A percentile compares a stretch with the other conserved stretches of the same genome.
phyloP scores from a whole-genome alignment of 2,888 invertebrate species.

The Agonopterix subpropinquella region DNA sequence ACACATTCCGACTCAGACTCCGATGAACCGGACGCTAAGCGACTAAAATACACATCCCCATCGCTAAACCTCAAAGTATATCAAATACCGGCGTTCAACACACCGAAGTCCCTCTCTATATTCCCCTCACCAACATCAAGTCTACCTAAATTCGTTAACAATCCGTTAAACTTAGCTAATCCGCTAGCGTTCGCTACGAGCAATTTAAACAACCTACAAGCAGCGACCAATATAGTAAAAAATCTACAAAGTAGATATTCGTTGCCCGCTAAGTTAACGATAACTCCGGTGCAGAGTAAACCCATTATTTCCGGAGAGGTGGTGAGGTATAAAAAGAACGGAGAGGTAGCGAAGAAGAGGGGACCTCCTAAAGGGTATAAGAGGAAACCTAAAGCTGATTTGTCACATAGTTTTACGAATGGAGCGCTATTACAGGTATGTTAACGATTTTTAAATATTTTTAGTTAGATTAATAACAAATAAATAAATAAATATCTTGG shows the following conservation, averaged over 20 bases:
- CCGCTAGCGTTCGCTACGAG: slow-evolving; percentile 45
- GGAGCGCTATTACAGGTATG: slow-evolving; percentile 45
- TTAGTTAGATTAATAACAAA: no score
- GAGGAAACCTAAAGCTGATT: slow-evolving; percentile 53
- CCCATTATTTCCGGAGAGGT: slow-evolving; percentile 37
- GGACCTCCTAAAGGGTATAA: slow-evolving; percentile 67
- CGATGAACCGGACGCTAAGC: slow-evolving; percentile 54
- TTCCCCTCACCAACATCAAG: slow-evolving; percentile 36
- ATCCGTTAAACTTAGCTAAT: slow-evolving; percentile 59
- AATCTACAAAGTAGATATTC: slow-evolving; percentile 52
- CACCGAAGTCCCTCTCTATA: slow-evolving; percentile 51
- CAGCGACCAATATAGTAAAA: slow-evolving; percentile 46
- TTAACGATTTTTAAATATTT: not conserved
- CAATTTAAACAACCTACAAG: slow-evolving; percentile 18
- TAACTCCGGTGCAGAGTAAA: slow-evolving; percentile 44
- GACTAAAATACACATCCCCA: slow-evolving; percentile 43
- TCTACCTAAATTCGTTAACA: slow-evolving; percentile 61
- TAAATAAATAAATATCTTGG: no score
- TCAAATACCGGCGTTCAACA: slow-evolving; percentile 58
- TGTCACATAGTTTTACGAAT: slow-evolving; percentile 47
- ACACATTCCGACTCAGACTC: slow-evolving; percentile 51
- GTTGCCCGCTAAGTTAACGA: slow-evolving; percentile 53
- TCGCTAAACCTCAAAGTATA: slow-evolving; percentile 60
- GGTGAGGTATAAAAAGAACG: slow-evolving; percentile 65
- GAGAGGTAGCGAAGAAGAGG: slow-evolving; percentile 61